Conservation (phyloP, 2,113 vertebrate species). For the Oryzias curvinotus region DNA sequence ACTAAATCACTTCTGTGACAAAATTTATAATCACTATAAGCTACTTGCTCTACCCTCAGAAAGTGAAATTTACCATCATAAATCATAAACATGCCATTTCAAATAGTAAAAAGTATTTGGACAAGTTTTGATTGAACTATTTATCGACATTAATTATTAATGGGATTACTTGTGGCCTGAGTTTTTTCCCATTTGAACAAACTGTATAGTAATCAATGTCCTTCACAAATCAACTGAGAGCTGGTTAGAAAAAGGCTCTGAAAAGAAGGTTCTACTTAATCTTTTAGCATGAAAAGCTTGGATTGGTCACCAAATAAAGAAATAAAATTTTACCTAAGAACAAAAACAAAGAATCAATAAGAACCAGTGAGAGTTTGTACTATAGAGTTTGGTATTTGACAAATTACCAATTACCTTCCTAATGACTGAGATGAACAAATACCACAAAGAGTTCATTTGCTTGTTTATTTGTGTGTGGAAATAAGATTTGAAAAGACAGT, state of each 20-base stretch:
- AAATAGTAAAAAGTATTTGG: background rate
- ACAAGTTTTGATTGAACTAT: background rate
- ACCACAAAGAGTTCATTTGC: too few relatives aligned
- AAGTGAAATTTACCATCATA: background rate
- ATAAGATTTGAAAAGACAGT: too few relatives aligned
- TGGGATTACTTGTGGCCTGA: background rate
- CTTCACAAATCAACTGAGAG: background rate
- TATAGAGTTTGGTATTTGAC: too few relatives aligned
- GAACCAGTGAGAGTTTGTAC: too few relatives aligned
- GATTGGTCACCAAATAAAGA: background rate
- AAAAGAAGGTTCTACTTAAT: conserved; percentile 3
- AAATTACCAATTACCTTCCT: too few relatives aligned
- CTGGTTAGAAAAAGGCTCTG: background rate
- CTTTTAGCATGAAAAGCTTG: conserved; percentile 6
- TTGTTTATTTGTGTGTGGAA: too few relatives aligned
- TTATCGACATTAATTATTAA: background rate
- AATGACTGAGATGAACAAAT: too few relatives aligned
- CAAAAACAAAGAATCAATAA: too few relatives aligned
- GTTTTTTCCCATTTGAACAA: background rate
- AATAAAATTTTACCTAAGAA: too few relatives aligned
- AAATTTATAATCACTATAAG: background rate
- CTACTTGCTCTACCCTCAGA: background rate
- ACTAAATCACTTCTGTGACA: background rate
- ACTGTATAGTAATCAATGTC: background rate
- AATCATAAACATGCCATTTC: background rate